These are phyloP conservation scores for Rhaphigaster nebulosa DNA, from an alignment of 2,888 invertebrate species.

Conservation along the genomic window DNA sequence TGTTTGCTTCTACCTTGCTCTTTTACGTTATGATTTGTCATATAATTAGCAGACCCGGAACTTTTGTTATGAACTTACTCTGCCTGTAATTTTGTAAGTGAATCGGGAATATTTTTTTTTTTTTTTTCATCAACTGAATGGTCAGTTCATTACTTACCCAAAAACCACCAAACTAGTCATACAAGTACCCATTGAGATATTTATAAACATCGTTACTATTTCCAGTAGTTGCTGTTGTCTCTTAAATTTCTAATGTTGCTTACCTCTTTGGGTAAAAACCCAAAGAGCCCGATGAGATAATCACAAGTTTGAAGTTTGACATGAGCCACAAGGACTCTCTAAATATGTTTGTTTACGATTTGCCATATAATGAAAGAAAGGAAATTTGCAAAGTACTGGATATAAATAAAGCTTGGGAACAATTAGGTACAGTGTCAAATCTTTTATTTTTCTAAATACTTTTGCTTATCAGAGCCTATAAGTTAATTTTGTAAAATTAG, in stretches of 20 bases:
- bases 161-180: no score
- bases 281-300: neutral
- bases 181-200: no score
- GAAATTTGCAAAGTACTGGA: constrained; percentile 85
- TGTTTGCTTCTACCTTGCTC: no score
- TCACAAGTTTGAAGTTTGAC: neutral
- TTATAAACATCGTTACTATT: neutral
- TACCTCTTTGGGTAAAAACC: constrained; percentile 7
- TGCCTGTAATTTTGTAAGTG: no score
- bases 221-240: neutral
- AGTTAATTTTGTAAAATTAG: neutral
- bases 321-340: neutral
- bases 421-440: constrained; percentile 71
- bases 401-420: constrained; percentile 83
- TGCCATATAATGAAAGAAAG: constrained; percentile 79
- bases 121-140: no score
- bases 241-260: neutral
- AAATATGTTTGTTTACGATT: constrained; percentile 76
- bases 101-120: no score
- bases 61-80: no score
- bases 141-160: no score
- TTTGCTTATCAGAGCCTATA: neutral
- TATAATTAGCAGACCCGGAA: no score
- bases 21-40: no score
- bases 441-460: neutral